A percentile compares a stretch with the other conserved stretches of the same genome.
Conservation (phyloP, 2,797 vertebrate species). For the Onychomys arenicola region DNA sequence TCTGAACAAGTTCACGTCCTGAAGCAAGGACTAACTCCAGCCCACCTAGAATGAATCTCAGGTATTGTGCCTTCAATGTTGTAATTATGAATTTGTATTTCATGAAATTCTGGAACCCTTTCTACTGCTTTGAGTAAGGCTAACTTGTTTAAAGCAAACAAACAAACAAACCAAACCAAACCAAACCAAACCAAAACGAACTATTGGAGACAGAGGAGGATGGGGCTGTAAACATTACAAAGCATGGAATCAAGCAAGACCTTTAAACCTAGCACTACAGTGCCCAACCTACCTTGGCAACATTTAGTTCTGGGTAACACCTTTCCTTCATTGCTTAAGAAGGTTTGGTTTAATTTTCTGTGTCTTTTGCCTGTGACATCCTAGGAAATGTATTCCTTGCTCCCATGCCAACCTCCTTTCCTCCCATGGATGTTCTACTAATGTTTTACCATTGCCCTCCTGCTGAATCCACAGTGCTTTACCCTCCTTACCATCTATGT, state of each 20-base stretch:
- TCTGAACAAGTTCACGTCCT: not conserved
- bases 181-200: not conserved
- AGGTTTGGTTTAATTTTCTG: constrained; percentile 8
- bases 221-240: not conserved
- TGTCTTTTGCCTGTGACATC: not conserved
- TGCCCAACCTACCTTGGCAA: not conserved
- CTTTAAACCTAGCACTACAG: not conserved
- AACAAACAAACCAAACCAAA: not conserved
- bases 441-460: not conserved
- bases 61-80: not conserved
- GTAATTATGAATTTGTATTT: not conserved
- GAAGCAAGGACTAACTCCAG: not conserved
- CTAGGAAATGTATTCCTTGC: not conserved
- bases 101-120: not conserved
- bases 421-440: not conserved
- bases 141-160: not conserved
- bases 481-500: not conserved
- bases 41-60: not conserved
- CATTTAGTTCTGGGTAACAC: not conserved
- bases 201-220: not conserved
- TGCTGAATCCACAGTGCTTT: not conserved
- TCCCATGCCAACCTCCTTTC: not conserved
- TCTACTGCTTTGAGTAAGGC: not conserved
- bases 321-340: not conserved
- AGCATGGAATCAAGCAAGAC: not conserved